Base-by-base conservation (phyloP, 1,140 invertebrate species). In the Acromyrmex echinatior region DNA sequence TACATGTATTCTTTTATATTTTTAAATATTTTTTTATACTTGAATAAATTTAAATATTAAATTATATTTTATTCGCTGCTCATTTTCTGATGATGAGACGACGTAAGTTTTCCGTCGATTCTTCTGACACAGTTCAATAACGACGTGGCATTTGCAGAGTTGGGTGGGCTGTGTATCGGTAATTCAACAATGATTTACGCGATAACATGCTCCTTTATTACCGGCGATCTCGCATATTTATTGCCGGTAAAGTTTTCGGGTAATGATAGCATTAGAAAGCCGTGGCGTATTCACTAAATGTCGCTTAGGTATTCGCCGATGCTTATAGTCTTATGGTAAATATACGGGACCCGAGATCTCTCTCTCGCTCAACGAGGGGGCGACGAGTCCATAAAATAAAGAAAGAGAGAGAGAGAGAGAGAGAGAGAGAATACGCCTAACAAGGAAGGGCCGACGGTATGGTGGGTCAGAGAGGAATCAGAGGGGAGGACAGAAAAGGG, bases 361-460 rank as follows among this genome's bases (percentile, higher is more conserved):
- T 35, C 31, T 35, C 62, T 77, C 31, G 3, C 49, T 51, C 49
- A 3, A 16, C 49, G 49, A 51, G 74, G 25, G 56, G 80, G 66
- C 91, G 91, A 92, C 80, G 89, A 92, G 89, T 91, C 87, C 89
- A 91, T 91, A 89, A 92, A 92, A 88, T 86, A 66, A 79, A 78
- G 35, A 35, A 0, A 35, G 6, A 35, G 35, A 35, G 35, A 35
- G 35, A 35, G 35, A 35, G 35, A 35, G 35, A 66, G 86, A 78
- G 78, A 88, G 6, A 35, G 35, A 35, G 0, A 35, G 7, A 35
- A 0, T 21, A 31, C 60, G 25, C 25, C 31, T 45, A 74, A 68
- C 35, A 14, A 18, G 21, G 25, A 79, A 39, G 73, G 65, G 35
- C 56, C 49, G 58, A 45, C 45, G 79, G 58, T 53, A 58, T 31